Conservation (phyloP, 2,888 invertebrate genomes). For the Seladonia tumulorum region DNA sequence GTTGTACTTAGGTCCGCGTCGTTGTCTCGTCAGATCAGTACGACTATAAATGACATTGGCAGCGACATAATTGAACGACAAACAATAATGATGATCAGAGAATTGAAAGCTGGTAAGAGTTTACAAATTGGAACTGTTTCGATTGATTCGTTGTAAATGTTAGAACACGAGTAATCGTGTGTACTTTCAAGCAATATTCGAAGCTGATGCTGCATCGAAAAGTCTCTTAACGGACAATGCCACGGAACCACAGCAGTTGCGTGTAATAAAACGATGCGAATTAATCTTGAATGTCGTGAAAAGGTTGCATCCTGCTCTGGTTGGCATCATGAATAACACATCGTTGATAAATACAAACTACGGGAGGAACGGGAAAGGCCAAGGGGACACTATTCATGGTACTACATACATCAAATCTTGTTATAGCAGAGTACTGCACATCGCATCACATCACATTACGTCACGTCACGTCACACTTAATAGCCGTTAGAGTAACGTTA, state of each 20-base stretch:
- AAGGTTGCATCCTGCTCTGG: constrained; percentile 78
- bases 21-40: constrained; percentile 78
- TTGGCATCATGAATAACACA: constrained; percentile 77
- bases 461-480: neutral
- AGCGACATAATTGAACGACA: constrained; percentile 79
- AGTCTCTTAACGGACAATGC: constrained; percentile 76
- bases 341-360: constrained; percentile 70
- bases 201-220: constrained; percentile 80
- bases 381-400: constrained; percentile 74
- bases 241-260: constrained; percentile 80
- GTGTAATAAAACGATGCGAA: constrained; percentile 82
- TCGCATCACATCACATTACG: neutral
- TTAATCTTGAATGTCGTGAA: constrained; percentile 80
- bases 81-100: constrained; percentile 80
- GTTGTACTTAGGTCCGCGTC: constrained; percentile 79
- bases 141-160: neutral
- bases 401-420: constrained; percentile 55
- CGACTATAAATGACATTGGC: constrained; percentile 80
- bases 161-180: neutral
- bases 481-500: neutral
- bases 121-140: constrained; percentile 1
- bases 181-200: constrained; percentile 77
- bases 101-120: constrained; percentile 80
- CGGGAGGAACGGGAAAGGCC: constrained; percentile 70
- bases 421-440: neutral